Evolutionary conservation across 1,140 invertebrate species (phyloP), one percentile per base, ranked within the genome.

Genomic region (Odontomachus brunneus): DNA sequence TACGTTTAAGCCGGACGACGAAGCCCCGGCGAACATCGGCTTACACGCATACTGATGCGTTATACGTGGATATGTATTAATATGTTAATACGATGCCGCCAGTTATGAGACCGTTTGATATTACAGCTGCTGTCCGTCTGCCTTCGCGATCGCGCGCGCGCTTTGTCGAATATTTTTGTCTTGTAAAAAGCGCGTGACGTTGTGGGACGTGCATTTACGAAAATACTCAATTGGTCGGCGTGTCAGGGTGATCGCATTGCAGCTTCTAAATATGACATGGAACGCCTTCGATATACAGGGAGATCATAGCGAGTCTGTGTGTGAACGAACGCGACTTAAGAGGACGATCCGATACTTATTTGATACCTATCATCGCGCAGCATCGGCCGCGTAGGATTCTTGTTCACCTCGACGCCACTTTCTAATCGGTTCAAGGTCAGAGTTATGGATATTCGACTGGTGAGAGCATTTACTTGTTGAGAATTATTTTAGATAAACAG

Each of bases 1-100:
- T 48, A 2, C 63, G 74, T 24, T 74, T 91, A 91, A 90, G 90
- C 84, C 86, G 85, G 85, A 92, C 87, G 71, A 72, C 72, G 92
- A 92, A 93, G 91, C 92, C 92, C 88, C 89, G 82, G 67, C 84
- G 85, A 84, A 88, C 89, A 89, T 90, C 82, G 85, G 89, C 88
- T 92, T 92, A 93, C 88, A 90, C 87, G 84, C 90, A 93, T 93
- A 93, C 92, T 92, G 89, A 93, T 92, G 89, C 81, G 66, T 26
- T 66, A 53, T 24, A 71, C 72, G 88, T 81, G 82, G 82, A 88
- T 90, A 89, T 89, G 65, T 80, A 80, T 80, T 90, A 83, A 88
- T 89, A 82, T 86, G 86, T 89, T 90, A 86, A 88, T 87, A 83
- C 53, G 63, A 26, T 51, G 22, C 24, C 83, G 51, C 51, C 66